Base-by-base conservation (phyloP, 2,113 vertebrate genomes). In the Macrotus californicus region DNA sequence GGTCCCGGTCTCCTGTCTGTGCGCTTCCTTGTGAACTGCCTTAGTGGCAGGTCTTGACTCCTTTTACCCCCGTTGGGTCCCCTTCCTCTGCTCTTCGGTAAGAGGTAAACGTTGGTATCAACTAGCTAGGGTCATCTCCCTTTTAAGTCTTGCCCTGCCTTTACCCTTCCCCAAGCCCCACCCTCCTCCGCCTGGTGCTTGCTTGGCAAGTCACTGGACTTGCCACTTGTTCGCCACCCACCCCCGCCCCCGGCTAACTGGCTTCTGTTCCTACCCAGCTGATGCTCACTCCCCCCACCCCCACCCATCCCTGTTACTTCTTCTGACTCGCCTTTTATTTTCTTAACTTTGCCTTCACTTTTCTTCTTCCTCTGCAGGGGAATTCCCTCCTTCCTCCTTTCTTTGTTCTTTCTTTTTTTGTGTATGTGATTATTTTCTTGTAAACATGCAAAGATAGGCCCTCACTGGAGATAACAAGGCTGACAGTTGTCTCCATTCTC, bases 141-240 rank as follows among this genome's bases (percentile, higher is more conserved):
- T 98, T 98, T 98, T 98, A 98, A 97, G 41, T 64, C 31, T 18
- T 56, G 59, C 34, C 50, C 73, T 46, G 88, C 39, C 83, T 41
- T 75, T 50, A 67, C 85, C 26, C n/a, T 41, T 39, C 0, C 89
- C 70, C 96, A 97, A 95, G 92, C 89, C 92, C 97, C 98, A 93
- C 98, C 93, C 97, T 88, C 76, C 59, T 64, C 50, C 56, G 15
- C 70, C 67, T 0, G 73, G 72, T 21, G 90, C 39, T 76, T 12
- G 59, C 88, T 69, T 7, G 89, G 91, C 87, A 12, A 59, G 87
- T 67, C 75, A 12, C 79, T 3, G 36, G 43, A n/a, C 61, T 34
- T 4, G 79, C 89, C 61, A 22, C 89, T 59, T 70, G 2, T 26
- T 87, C 22, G 69, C 92, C 91, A 64, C 79, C 83, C 41, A 8